phyloP scores from a whole-genome alignment of 2,113 vertebrate species.

The Stegostoma tigrinum region DNA sequence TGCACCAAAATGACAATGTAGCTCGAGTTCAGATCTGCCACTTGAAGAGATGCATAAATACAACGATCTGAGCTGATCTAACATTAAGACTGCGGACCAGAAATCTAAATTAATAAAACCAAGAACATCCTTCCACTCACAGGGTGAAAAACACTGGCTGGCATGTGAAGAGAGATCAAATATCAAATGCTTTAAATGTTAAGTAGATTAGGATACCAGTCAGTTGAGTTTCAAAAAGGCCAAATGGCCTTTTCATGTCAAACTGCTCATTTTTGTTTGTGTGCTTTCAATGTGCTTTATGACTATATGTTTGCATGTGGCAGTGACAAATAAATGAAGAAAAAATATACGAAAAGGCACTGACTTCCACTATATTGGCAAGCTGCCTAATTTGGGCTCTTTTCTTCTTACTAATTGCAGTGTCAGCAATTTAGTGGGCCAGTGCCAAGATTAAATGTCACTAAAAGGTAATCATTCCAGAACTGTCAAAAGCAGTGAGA shows the following conservation, averaged over 20 bases:
- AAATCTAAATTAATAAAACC: background rate
- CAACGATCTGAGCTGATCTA: background rate
- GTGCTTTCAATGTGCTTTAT: background rate
- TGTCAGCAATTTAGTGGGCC: conserved; percentile 9
- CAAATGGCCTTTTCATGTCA: background rate
- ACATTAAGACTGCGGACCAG: background rate
- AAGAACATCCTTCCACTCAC: background rate
- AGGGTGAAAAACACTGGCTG: background rate
- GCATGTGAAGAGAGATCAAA: background rate
- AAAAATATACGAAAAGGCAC: background rate
- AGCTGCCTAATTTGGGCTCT: background rate
- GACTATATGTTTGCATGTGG: background rate
- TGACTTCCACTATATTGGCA: background rate
- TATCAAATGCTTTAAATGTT: background rate
- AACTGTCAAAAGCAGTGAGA: conserved; percentile 30
- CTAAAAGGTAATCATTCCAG: conserved; percentile 26
- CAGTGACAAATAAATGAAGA: background rate
- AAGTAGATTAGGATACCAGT: background rate
- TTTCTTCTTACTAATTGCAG: background rate
- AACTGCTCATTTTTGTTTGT: background rate
- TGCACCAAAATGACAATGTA: background rate
- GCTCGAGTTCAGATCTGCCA: background rate
- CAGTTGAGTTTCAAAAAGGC: background rate
- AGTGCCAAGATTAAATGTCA: conserved; percentile 12
- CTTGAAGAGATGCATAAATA: background rate